phyloP scores from a whole-genome alignment of 1,140 invertebrate species.

The Rhagoletis zephyria region DNA sequence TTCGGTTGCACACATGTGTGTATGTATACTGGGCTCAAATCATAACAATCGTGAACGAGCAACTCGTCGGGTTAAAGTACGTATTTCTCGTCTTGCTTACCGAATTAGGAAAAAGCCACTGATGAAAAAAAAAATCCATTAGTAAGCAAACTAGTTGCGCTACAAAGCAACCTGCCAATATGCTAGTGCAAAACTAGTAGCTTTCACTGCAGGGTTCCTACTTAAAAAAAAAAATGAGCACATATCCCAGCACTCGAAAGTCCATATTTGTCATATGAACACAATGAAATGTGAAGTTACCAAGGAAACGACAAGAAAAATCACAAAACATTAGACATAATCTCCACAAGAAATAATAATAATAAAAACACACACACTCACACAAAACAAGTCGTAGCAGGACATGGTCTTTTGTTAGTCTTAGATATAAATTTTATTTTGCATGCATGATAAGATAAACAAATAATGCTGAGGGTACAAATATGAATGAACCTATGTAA shows the following conservation, averaged over 20 bases:
- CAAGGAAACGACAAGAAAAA: background rate
- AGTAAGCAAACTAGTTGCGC: no score
- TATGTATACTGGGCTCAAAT: no score
- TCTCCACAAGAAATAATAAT: constrained; percentile 8
- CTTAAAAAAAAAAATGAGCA: background rate
- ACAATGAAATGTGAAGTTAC: background rate
- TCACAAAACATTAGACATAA: constrained; percentile 29
- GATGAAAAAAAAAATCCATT: no score
- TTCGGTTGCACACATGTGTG: no score
- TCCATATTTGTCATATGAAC: background rate
- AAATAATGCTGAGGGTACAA: background rate
- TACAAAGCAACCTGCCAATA: no score
- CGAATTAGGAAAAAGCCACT: no score
- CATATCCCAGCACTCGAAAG: background rate
- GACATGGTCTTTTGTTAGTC: background rate
- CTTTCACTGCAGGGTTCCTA: no score
- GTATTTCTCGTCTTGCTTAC: no score
- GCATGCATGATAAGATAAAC: constrained; percentile 33
- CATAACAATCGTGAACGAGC: no score
- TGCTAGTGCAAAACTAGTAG: no score
- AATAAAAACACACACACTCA: background rate
- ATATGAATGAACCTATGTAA: background rate
- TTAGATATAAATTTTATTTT: background rate
- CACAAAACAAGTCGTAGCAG: constrained; percentile 1
- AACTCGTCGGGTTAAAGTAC: no score